Evolutionary conservation across 1,140 invertebrate genomes (phyloP).

Genomic region (Euwallacea fornicatus): DNA sequence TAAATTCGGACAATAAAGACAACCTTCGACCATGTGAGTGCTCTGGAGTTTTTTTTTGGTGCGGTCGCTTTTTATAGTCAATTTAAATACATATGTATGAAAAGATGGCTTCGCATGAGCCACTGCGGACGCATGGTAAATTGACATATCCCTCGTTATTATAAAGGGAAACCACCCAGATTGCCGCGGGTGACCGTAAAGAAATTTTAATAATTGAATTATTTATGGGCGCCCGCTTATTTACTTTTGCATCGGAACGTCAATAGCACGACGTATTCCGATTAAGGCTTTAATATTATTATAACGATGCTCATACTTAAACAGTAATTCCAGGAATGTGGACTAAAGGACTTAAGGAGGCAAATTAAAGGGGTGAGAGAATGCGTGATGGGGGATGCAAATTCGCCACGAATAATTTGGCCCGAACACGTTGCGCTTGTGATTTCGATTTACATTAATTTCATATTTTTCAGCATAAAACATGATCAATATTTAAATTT

Average conservation of each 20-base stretch:
- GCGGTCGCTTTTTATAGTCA: too few relatives aligned
- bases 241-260: conserved; percentile 24
- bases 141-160: conserved; percentile 20
- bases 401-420: conserved; percentile 54
- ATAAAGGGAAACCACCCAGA: conserved; percentile 25
- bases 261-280: conserved; percentile 24
- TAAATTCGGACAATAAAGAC: too few relatives aligned
- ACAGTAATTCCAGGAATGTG: not conserved
- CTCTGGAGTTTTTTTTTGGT: too few relatives aligned
- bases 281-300: conserved; percentile 28
- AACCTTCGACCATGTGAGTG: too few relatives aligned
- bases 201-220: conserved; percentile 36
- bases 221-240: conserved; percentile 29
- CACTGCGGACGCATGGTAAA: not conserved
- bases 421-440: conserved; percentile 53
- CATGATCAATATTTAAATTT: conserved; percentile 51
- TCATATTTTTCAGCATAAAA: conserved; percentile 54
- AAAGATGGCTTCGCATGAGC: too few relatives aligned
- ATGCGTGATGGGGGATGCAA: conserved; percentile 52
- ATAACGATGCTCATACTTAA: conserved; percentile 11
- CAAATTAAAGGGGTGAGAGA: not conserved
- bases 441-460: conserved; percentile 56
- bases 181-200: conserved; percentile 28
- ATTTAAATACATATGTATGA: too few relatives aligned
- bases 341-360: not conserved